These are phyloP conservation scores for Ficedula albicollis DNA, from an alignment of 2,797 vertebrate species.

Conservation along the genomic window DNA sequence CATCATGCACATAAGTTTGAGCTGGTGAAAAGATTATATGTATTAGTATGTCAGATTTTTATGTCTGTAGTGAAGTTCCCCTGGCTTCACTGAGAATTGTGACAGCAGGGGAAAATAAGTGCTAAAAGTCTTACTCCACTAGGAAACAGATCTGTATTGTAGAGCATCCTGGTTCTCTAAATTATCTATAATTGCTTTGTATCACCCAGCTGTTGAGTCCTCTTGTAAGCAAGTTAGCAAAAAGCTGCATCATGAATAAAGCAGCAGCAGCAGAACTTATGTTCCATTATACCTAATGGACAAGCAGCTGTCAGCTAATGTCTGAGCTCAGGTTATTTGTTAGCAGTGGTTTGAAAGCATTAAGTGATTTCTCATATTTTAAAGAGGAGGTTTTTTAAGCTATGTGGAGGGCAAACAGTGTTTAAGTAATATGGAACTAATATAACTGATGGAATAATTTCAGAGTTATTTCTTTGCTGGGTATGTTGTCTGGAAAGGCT, in stretches of 20 bases:
- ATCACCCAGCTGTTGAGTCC: neutral
- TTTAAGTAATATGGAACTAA: neutral
- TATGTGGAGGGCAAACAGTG: neutral
- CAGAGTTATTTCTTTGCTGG: neutral
- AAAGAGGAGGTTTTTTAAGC: accelerated
- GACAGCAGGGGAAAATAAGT: neutral
- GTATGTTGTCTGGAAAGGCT: too few species aligned
- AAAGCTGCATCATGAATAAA: neutral
- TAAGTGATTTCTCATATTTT: neutral
- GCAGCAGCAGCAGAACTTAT: neutral
- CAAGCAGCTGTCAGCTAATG: neutral
- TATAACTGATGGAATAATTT: neutral
- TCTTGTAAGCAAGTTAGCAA: neutral
- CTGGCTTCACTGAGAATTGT: neutral
- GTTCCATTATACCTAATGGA: neutral
- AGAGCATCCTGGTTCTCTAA: neutral
- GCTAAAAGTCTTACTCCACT: neutral
- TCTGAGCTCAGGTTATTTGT: neutral
- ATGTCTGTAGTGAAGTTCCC: neutral
- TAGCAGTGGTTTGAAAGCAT: neutral
- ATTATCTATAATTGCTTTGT: neutral
- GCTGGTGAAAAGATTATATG: neutral
- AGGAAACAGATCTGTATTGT: neutral
- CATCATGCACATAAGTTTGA: neutral
- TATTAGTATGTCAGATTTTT: neutral